These are phyloP conservation scores for Hippasteria phrygiana DNA, from an alignment of 53 echinoderm and acorn worm genomes.

Conservation along the genomic window DNA sequence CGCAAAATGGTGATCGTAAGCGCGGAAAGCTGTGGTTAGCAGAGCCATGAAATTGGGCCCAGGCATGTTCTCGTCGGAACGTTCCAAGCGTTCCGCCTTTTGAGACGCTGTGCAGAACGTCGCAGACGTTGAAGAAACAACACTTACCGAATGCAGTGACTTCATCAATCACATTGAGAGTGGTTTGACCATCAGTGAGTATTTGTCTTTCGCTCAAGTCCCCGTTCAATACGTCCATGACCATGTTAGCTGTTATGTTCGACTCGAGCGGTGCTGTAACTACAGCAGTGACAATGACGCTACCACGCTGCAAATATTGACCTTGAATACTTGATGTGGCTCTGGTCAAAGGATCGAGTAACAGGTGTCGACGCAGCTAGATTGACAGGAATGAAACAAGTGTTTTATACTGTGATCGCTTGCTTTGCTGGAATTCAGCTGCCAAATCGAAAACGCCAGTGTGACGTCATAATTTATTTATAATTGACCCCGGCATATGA, in stretches of 20 bases:
- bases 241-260: background rate
- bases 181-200: background rate
- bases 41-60: too few species aligned
- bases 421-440: too few species aligned
- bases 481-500: too few species aligned
- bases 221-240: background rate
- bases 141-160: background rate
- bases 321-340: background rate
- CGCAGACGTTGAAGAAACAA: background rate
- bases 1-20: too few species aligned
- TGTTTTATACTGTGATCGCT: too few species aligned
- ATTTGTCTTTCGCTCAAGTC: background rate
- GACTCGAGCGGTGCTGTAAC: background rate
- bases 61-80: too few species aligned
- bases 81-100: too few species aligned
- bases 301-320: background rate
- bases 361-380: background rate
- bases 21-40: too few species aligned
- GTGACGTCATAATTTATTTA: too few species aligned
- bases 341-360: background rate
- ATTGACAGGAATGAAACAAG: background rate
- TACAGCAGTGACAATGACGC: slow-evolving; percentile 2
- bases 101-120: too few species aligned
- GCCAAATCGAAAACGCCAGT: too few species aligned
- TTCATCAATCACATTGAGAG: background rate